Conservation (phyloP, 2,797 vertebrate genomes). For the Monodelphis domestica region DNA sequence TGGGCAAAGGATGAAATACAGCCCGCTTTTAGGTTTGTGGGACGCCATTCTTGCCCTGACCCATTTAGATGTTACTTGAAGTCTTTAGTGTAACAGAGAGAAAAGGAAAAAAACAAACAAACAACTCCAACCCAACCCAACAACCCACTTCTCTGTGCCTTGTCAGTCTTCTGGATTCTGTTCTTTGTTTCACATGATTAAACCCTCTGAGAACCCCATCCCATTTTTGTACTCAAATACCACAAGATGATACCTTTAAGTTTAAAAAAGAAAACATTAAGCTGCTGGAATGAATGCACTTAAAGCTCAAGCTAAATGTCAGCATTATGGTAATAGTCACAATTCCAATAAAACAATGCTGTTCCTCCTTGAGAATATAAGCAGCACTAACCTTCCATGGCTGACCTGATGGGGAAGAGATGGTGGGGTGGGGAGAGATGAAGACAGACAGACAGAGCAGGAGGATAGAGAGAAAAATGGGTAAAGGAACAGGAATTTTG, state of each 20-base stretch:
- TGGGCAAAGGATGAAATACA: not conserved
- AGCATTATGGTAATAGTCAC: conserved; percentile 74
- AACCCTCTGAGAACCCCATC: conserved; percentile 41
- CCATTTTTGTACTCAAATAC: conserved; percentile 61
- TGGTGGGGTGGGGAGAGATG: conserved; percentile 74
- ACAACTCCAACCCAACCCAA: too few relatives aligned
- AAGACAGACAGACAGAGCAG: conserved; percentile 68
- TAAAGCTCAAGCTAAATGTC: conserved; percentile 83
- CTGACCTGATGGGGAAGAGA: conserved; percentile 52
- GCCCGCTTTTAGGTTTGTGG: not conserved
- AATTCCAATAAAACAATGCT: conserved; percentile 81
- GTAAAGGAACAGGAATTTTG: conserved; percentile 61
- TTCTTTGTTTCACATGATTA: conserved; percentile 44
- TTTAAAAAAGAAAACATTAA: conserved; percentile 73
- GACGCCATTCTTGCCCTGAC: not conserved
- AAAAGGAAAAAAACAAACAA: not conserved
- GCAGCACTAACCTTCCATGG: conserved; percentile 81
- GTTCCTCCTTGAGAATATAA: conserved; percentile 81
- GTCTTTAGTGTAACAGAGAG: not conserved
- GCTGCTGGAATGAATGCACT: conserved; percentile 83
- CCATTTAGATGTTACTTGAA: not conserved
- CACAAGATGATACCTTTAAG: conserved; percentile 65
- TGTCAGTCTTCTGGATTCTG: not conserved
- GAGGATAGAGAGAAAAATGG: conserved; percentile 48
- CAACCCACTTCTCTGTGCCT: not conserved